Evolutionary conservation across 53 echinoderm and acorn worm genomes (phyloP).

Genomic region (Astropecten irregularis): DNA sequence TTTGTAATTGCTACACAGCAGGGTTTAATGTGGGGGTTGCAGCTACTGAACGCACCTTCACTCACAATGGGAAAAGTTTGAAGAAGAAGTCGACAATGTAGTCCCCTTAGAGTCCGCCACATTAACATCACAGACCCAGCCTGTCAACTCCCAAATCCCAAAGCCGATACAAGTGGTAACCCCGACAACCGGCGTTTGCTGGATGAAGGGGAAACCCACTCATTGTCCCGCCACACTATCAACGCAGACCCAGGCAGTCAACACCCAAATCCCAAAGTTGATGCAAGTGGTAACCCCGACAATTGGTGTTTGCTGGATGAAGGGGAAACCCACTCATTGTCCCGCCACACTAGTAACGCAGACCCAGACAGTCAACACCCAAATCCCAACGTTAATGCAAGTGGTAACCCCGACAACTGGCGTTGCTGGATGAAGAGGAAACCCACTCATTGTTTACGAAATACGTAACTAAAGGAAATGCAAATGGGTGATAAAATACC

Average conservation of each 20-base stretch:
- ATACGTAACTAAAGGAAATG: neutral
- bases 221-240: too few species aligned
- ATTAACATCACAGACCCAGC: neutral
- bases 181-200: neutral
- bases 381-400: neutral
- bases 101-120: neutral
- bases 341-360: too few species aligned
- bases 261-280: neutral
- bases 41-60: neutral
- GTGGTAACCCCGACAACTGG: too few species aligned
- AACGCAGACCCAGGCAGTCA: too few species aligned
- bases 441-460: conserved; percentile 1
- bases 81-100: conserved; percentile 4
- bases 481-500: neutral
- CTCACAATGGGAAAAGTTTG: neutral
- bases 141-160: neutral
- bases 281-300: too few species aligned
- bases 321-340: too few species aligned
- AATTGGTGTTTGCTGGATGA: too few species aligned
- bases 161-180: neutral
- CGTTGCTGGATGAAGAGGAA: too few species aligned
- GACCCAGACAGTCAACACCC: neutral
- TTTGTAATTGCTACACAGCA: too few species aligned
- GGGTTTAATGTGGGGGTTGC: neutral
- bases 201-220: neutral